Conservation (phyloP, 2,797 vertebrate species). For the Sebastiscus albofasciatus region DNA sequence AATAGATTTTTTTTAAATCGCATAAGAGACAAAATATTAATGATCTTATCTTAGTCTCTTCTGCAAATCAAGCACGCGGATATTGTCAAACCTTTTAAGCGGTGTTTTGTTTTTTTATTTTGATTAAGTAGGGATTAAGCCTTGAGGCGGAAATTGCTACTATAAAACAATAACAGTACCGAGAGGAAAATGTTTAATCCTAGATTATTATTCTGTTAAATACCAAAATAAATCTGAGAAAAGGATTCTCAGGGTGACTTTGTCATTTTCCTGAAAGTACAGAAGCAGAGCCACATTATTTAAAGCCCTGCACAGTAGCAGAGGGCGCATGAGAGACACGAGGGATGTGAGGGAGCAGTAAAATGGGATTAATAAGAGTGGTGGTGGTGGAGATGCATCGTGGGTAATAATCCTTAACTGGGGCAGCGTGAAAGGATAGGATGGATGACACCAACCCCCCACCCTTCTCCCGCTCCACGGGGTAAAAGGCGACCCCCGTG, state of each 20-base stretch:
- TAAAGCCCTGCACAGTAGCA: conserved; percentile 18
- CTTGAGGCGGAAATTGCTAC: background rate
- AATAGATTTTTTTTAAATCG: background rate
- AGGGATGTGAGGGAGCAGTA: conserved; percentile 16
- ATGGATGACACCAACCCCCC: conserved; percentile 16
- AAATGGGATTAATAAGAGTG: conserved; percentile 57
- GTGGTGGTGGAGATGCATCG: conserved; percentile 52
- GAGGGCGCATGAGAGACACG: conserved; percentile 1
- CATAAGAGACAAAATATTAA: conserved; percentile 4
- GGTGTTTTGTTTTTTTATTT: background rate
- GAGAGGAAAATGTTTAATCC: conserved; percentile 23
- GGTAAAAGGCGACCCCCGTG: conserved; percentile 1
- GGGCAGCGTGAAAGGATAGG: conserved; percentile 11
- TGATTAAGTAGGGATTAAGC: conserved; percentile 1
- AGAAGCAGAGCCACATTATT: conserved; percentile 20
- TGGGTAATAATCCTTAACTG: conserved; percentile 68
- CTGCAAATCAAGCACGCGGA: background rate
- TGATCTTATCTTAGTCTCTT: background rate
- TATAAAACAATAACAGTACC: conserved; percentile 8
- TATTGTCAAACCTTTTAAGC: background rate
- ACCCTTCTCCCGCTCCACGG: background rate
- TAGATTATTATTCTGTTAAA: conserved; percentile 38
- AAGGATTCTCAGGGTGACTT: background rate
- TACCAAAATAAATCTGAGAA: conserved; percentile 11
- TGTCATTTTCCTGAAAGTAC: conserved; percentile 20